phyloP scores from a whole-genome alignment of 2,113 vertebrate genomes.

The Turdus rufiventris region DNA sequence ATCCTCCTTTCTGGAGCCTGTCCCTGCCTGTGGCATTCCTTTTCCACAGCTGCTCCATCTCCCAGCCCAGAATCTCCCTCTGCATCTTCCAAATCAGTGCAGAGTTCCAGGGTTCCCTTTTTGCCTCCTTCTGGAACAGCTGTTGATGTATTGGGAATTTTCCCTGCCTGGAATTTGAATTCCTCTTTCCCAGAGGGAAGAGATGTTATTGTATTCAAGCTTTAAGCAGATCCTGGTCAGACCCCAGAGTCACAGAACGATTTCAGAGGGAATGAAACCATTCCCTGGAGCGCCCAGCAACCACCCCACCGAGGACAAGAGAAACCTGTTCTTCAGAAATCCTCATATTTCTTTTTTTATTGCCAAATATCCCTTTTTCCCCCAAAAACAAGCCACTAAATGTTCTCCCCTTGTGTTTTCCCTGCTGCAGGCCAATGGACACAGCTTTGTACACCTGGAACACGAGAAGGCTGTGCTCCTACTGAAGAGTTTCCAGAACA shows the following conservation, averaged over 20 bases:
- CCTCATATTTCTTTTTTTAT: neutral
- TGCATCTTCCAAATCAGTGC: neutral
- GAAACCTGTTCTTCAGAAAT: neutral
- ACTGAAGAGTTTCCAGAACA: conserved; percentile 99
- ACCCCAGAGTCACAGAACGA: accelerated
- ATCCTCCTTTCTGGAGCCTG: neutral
- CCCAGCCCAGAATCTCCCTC: neutral
- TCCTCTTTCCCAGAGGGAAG: neutral
- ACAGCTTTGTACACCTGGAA: conserved; percentile 99
- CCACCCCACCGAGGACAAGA: accelerated
- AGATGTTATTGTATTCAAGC: accelerated
- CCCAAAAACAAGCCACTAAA: accelerated
- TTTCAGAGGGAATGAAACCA: neutral
- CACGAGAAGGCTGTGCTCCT: conserved; percentile 97
- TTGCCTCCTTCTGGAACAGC: accelerated
- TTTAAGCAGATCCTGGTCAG: neutral
- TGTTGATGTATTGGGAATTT: accelerated
- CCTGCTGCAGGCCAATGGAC: conserved; percentile 92
- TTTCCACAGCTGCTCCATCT: neutral
- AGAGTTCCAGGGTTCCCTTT: accelerated
- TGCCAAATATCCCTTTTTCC: neutral
- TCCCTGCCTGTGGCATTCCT: neutral
- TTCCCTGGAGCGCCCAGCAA: neutral
- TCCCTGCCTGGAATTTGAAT: neutral
- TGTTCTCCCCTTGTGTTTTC: conserved; percentile 69